Evolutionary conservation across 2,113 vertebrate species (phyloP), one percentile per base, ranked within the genome.

Genomic region (Brachyhypopomus gauderio): DNA sequence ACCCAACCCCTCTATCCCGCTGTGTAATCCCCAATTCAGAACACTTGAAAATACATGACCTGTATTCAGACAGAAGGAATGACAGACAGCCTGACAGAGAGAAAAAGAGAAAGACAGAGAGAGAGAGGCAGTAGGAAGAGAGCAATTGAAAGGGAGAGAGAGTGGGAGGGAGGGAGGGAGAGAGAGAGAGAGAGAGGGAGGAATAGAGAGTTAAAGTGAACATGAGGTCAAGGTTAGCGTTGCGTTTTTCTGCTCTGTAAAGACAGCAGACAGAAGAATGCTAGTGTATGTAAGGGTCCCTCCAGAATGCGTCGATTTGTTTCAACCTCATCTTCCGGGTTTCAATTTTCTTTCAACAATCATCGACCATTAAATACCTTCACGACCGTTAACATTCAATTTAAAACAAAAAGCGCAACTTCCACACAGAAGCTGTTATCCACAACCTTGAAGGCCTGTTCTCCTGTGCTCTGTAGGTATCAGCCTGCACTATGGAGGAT

Each of bases 1-100:
- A 55, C 85, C 84, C 81, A 76, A 86, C 85, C 84, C 73, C 84
- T 88, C 86, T 77, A 88, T n/a, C 85, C 85, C 83, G 77, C 86
- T 82, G 77, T 85, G 87, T 84, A 86, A 79, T 84, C 23, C 41
- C 75, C 34, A 63, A 75, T 62, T 64, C 48, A 58, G 34, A 66
- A 70, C 22, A 20, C 66, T 66, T 67, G 55, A 80, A 66, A 64
- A 77, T 25, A 36, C 45, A 64, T 25, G 63, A 72, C 19, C 11
- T 81, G 25, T 74, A 74, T 66, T 80, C 45, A 66, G 45, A 75
- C 41, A 45, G 17, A 59, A 56, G n/a, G 58, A 22, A 38, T 23
- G 25, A 72, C 30, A 72, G 69, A 63, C 22, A 27, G 60, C 75
- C 23, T 67, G 60, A 64, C 9, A 34, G 30, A 60, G 55, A n/a